Evolutionary conservation across 2,888 invertebrate genomes (phyloP), one percentile per base, ranked within the genome.

Genomic region (Ferdinandea cuprea): DNA sequence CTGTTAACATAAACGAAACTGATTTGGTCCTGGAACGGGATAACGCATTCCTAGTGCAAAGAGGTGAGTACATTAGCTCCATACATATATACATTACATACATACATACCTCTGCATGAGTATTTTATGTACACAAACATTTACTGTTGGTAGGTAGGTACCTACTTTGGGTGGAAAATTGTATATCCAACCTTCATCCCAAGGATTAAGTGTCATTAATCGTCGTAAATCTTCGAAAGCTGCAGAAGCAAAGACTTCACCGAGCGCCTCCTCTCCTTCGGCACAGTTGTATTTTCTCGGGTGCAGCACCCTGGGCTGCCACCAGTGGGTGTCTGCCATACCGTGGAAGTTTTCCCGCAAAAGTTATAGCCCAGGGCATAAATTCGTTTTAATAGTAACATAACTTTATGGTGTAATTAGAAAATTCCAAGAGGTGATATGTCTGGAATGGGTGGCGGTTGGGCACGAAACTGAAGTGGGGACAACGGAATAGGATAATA

Each of bases 1-100:
- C 96, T 93, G 95, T 95, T 96, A 96, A 25, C 50, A 93, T 96
- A 88, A 96, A 96, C 37, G 96, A 96, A 91, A 95, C 95, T 19
- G 96, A 96, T 92, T 92, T 95, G 89, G 95, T 96, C 87, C 93
- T 96, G 87, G 95, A 95, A 88, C 93, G 96, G 89, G 95, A 96
- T 89, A 95, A 95, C 56, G 95, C 96, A 86, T 93, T 96, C 86
- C 94, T 96, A 87, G 95, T 95, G 87, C 95, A 96, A 93, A 96
- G 95, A 95, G 96, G 96, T 96, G 86, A 93, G 94, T 92, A 48
- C 63, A 76, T 80, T 77, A 71, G 50, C 40, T 9, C 44, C n/a
- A 32, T 15, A 19, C 8, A 46, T 4, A 28, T 30, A 13, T 15
- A 37, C 5, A 46, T n/a, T n/a, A 48, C 48, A 54, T 35, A 21